Percentiles rank a stretch among this genome's conserved stretches.
Conservation (phyloP, 2,797 vertebrate species). For the Halcyon badia region DNA sequence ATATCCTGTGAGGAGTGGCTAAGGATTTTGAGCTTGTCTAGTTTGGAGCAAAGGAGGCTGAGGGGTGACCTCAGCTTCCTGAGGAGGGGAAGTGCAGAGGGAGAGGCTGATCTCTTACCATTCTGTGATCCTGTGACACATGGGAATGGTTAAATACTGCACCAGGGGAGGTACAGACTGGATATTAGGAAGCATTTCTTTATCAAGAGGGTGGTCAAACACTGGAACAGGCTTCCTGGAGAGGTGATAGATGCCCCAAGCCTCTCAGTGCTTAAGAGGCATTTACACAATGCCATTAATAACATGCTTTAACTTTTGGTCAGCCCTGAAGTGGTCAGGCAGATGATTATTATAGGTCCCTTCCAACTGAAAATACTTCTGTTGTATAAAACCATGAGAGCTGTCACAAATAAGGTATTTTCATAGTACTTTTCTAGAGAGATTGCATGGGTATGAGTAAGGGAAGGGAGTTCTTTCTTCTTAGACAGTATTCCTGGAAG, state of each 20-base stretch:
- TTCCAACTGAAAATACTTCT: neutral
- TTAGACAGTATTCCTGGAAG: neutral
- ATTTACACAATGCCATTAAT: neutral
- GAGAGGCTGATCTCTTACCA: neutral
- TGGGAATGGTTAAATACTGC: neutral
- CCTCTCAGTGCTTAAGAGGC: neutral
- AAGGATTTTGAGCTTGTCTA: neutral
- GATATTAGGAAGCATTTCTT: neutral
- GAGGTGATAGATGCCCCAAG: neutral
- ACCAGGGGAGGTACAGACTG: neutral
- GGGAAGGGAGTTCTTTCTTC: neutral
- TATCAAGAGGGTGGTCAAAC: neutral
- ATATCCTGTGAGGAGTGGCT: neutral
- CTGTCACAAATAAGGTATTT: neutral
- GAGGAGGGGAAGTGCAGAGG: neutral
- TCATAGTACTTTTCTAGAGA: neutral
- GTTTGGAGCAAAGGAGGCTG: neutral
- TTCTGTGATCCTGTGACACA: no score
- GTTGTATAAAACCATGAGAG: neutral
- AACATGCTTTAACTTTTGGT: neutral
- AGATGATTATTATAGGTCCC: neutral
- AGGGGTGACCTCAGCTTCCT: neutral
- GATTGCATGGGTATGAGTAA: fast-evolving
- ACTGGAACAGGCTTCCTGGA: neutral
- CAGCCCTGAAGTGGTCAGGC: neutral